Conservation (phyloP, 2,888 invertebrate genomes). For the Trichogramma evanescens region DNA sequence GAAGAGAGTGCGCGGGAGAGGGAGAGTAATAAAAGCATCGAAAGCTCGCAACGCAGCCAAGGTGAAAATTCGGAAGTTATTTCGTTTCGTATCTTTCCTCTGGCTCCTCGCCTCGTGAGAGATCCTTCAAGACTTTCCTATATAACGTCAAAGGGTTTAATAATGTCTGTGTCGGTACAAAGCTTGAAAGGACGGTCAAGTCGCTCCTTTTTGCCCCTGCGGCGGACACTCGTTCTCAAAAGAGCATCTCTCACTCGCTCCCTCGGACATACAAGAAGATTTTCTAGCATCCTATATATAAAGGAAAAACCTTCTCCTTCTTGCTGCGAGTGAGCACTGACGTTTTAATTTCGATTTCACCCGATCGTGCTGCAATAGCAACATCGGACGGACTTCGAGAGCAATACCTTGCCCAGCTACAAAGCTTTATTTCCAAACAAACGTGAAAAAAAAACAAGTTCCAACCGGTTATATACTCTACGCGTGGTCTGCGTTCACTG, state of each 20-base stretch:
- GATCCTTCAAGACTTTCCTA: constrained; percentile 8
- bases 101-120: neutral
- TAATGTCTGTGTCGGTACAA: constrained; percentile 31
- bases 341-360: constrained; percentile 43
- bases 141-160: constrained; percentile 36
- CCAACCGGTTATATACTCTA: no score
- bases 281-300: constrained; percentile 1
- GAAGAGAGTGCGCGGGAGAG: no score
- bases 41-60: no score
- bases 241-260: constrained; percentile 5
- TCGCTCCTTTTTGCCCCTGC: constrained; percentile 23
- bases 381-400: no score
- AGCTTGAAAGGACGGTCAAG: constrained; percentile 38
- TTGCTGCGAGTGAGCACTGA: constrained; percentile 21
- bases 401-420: no score
- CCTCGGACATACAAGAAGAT: neutral
- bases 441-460: no score
- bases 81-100: constrained; percentile 28
- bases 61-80: constrained; percentile 34
- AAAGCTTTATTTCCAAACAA: no score
- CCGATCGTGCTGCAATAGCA: constrained; percentile 1
- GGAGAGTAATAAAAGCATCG: no score
- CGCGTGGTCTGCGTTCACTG: no score
- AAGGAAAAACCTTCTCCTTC: constrained; percentile 19
- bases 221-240: constrained; percentile 23